A percentile compares a stretch with the other conserved stretches of the same genome.
These are phyloP conservation scores for Eumeta japonica DNA, from an alignment of 1,140 invertebrate genomes.

Conservation along the genomic window DNA sequence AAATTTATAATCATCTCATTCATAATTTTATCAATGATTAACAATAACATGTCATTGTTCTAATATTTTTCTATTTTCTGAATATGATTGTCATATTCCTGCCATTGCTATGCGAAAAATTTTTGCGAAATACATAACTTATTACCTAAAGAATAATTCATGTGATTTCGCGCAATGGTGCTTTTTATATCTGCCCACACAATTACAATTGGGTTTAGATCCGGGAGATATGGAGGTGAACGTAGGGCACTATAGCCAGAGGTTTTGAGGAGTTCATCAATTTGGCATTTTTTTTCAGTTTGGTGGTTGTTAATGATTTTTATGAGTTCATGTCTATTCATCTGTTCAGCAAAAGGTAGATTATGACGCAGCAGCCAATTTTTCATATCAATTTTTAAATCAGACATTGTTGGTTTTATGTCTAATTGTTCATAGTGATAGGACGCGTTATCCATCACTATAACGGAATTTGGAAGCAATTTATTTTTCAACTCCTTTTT, in stretches of 20 bases:
- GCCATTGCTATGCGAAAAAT: no score
- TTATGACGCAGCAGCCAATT: conserved; percentile 1
- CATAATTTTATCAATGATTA: no score
- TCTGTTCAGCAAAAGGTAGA: not conserved
- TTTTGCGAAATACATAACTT: no score
- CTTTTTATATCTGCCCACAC: no score
- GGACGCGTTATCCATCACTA: not conserved
- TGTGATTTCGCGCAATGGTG: no score
- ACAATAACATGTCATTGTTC: no score
- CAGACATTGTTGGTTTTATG: not conserved
- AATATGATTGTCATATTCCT: no score
- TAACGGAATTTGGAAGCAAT: not conserved
- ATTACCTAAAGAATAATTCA: no score
- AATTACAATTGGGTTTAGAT: no score
- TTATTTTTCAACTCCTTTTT: not conserved
- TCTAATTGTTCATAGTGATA: not conserved
- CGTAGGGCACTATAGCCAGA: not conserved
- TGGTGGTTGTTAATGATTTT: not conserved
- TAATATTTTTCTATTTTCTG: no score
- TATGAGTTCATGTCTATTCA: not conserved
- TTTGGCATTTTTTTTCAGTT: conserved; percentile 1
- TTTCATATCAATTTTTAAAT: not conserved
- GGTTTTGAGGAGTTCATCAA: not conserved
- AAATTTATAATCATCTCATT: no score
- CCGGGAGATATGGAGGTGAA: not conserved